Percentiles rank a stretch among this genome's conserved stretches.
Conservation (phyloP, 1,140 invertebrate species). For the Drosophila subobscura region DNA sequence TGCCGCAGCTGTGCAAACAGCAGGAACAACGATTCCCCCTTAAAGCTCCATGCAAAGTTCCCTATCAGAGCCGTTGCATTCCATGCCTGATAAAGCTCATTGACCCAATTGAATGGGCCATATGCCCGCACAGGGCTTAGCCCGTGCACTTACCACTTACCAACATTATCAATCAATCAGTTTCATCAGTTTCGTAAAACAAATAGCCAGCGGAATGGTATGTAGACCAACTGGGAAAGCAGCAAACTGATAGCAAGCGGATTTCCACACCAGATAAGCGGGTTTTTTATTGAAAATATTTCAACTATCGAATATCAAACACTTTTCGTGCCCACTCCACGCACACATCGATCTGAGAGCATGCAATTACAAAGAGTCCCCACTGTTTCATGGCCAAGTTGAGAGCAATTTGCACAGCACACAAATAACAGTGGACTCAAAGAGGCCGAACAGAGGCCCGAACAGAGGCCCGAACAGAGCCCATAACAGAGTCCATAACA, state of each 20-base stretch:
- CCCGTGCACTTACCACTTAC: conserved; percentile 63
- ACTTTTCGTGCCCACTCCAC: conserved; percentile 3
- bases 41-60: conserved; percentile 16
- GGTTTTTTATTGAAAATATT: conserved; percentile 7
- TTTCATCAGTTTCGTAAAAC: conserved; percentile 32
- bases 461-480: too few relatives aligned
- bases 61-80: conserved; percentile 30
- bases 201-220: conserved; percentile 34
- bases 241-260: conserved; percentile 40
- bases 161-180: conserved; percentile 73
- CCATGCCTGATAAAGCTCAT: conserved; percentile 64
- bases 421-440: conserved; percentile 34
- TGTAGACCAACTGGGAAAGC: conserved; percentile 37
- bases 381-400: conserved; percentile 64
- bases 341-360: neutral
- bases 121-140: conserved; percentile 41
- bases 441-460: conserved; percentile 7
- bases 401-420: conserved; percentile 55
- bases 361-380: conserved; percentile 38
- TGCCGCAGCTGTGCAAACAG: conserved; percentile 66
- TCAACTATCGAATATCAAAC: conserved; percentile 49
- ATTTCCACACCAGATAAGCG: conserved; percentile 65
- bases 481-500: too few relatives aligned
- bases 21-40: neutral
- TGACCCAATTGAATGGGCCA: conserved; percentile 65